A percentile compares a stretch with the other conserved stretches of the same genome.
phyloP scores from a whole-genome alignment of 2,888 invertebrate genomes.

The Alloscopus bannaensis region DNA sequence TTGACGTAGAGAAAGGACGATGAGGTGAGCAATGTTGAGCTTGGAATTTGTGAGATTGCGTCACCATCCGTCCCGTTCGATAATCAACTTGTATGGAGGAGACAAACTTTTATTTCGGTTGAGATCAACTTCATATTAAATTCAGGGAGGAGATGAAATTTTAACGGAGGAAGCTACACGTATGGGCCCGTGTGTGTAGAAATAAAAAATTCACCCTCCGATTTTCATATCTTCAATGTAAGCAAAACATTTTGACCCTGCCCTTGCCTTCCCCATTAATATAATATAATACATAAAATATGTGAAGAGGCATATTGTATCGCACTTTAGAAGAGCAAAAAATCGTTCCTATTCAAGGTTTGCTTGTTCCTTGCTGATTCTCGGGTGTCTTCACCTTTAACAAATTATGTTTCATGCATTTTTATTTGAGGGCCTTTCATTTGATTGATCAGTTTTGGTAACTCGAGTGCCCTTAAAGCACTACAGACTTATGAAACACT shows the following conservation, averaged over 20 bases:
- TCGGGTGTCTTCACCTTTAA: no score
- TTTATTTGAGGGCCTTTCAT: constrained; percentile 17
- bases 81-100: constrained; percentile 17
- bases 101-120: no score
- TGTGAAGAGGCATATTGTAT: not conserved
- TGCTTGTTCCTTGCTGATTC: no score
- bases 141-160: no score
- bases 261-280: constrained; percentile 9
- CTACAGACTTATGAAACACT: constrained; percentile 40
- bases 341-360: no score
- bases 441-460: constrained; percentile 56
- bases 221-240: no score
- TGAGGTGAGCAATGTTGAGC: no score
- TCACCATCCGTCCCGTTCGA: constrained; percentile 26
- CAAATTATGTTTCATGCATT: constrained; percentile 10
- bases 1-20: constrained; percentile 2
- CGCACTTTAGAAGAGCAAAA: constrained; percentile 8
- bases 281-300: constrained; percentile 7
- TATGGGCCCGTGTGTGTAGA: no score
- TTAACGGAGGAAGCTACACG: no score
- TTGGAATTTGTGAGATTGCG: constrained; percentile 34
- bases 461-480: constrained; percentile 41
- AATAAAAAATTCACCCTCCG: constrained; percentile 32
- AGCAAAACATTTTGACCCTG: constrained; percentile 51
- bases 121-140: constrained; percentile 44